Percentiles rank a stretch among this genome's conserved stretches.
Evolutionary conservation across 1,140 invertebrate species (phyloP).

Genomic region (Zophobas atratus): DNA sequence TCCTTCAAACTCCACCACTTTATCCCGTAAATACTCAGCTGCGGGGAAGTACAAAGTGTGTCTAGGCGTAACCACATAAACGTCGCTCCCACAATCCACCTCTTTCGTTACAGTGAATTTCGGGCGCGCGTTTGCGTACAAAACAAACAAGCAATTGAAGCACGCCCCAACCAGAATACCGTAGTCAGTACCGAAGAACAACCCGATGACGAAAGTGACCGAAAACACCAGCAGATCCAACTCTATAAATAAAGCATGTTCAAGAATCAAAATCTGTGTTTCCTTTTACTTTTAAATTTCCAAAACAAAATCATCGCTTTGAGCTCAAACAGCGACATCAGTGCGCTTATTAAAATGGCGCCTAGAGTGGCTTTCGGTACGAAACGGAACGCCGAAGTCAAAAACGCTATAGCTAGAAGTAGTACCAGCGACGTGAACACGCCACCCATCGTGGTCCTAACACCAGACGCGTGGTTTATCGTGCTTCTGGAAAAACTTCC

Average conservation of each 20-base stretch:
- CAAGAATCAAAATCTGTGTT: too few relatives aligned
- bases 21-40: constrained; percentile 76
- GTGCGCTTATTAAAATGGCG: constrained; percentile 89
- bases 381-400: constrained; percentile 88
- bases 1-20: constrained; percentile 65
- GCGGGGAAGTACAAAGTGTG: constrained; percentile 79
- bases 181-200: constrained; percentile 79
- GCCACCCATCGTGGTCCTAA: constrained; percentile 84
- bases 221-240: constrained; percentile 61
- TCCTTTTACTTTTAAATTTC: constrained; percentile 80
- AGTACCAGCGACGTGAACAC: constrained; percentile 85
- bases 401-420: constrained; percentile 81
- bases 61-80: constrained; percentile 73
- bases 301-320: constrained; percentile 85
- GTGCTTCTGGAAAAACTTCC: constrained; percentile 87
- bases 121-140: constrained; percentile 79
- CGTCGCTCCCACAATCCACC: constrained; percentile 53
- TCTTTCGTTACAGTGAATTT: constrained; percentile 67
- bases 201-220: constrained; percentile 76
- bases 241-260: too few relatives aligned
- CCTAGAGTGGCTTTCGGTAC: constrained; percentile 86
- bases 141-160: constrained; percentile 77
- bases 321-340: constrained; percentile 91
- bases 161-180: constrained; percentile 81
- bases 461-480: constrained; percentile 90